These are phyloP conservation scores for Nemoura dubitans DNA, from an alignment of 2,888 invertebrate species.

Conservation along the genomic window DNA sequence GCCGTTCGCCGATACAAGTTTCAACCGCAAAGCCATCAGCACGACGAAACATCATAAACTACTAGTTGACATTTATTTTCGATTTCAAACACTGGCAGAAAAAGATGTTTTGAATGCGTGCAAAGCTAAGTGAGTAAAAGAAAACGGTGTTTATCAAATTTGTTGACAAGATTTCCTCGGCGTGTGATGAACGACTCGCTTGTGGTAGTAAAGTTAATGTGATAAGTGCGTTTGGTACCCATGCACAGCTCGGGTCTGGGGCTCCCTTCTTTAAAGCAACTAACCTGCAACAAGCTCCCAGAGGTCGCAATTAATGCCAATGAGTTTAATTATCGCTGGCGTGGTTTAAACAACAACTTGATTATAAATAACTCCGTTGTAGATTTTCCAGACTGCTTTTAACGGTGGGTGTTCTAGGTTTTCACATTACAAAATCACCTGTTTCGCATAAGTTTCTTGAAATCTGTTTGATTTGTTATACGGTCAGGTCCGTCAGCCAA, in stretches of 20 bases:
- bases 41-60: neutral
- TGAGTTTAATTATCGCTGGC: constrained; percentile 20
- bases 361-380: constrained; percentile 10
- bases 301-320: constrained; percentile 21
- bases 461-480: too few species aligned
- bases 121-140: neutral
- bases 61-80: neutral
- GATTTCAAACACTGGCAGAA: neutral
- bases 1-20: neutral
- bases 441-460: too few species aligned
- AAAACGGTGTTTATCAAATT: constrained; percentile 1
- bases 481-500: too few species aligned
- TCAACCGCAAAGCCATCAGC: neutral
- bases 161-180: neutral
- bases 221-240: neutral
- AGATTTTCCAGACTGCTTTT: neutral
- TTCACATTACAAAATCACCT: neutral
- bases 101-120: neutral
- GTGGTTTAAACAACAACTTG: neutral
- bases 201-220: constrained; percentile 20
- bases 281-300: neutral
- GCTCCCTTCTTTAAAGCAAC: too few species aligned
- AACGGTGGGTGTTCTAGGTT: neutral
- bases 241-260: neutral
- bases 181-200: neutral